Conservation (phyloP, 2,797 vertebrate species). For the Sebastes umbrosus region DNA sequence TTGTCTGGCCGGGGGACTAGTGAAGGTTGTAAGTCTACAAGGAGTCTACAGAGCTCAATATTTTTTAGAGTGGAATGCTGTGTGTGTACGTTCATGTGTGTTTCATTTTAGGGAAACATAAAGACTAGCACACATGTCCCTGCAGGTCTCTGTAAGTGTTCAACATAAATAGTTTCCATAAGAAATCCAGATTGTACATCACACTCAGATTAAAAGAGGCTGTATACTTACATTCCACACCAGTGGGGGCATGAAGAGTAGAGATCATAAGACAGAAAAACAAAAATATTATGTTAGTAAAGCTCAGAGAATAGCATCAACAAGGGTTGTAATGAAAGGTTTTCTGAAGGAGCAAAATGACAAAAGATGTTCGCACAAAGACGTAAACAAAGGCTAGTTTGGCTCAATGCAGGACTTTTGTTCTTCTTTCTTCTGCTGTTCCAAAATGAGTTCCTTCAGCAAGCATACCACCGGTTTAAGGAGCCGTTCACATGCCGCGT, state of each 20-base stretch:
- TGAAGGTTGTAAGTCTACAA: background rate
- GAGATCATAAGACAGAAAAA: conserved; percentile 1
- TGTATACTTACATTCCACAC: background rate
- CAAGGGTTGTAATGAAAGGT: conserved; percentile 8
- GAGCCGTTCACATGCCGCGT: no score
- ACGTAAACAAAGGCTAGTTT: conserved; percentile 13
- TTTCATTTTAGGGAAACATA: background rate
- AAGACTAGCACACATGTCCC: background rate
- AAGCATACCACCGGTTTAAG: background rate
- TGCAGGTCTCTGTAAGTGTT: background rate
- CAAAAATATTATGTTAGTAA: background rate
- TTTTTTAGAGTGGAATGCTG: background rate
- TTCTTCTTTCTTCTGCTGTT: background rate
- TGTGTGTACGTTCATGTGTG: background rate
- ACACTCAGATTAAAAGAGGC: background rate
- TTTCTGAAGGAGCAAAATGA: background rate
- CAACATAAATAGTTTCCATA: conserved; percentile 1
- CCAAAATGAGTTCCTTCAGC: background rate
- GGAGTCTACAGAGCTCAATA: background rate
- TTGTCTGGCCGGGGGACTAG: background rate
- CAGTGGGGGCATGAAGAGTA: background rate
- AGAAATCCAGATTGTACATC: background rate
- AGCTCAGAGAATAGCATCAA: background rate
- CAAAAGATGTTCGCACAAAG: background rate
- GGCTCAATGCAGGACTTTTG: background rate